Percentiles rank a stretch among this genome's conserved stretches.
Conservation (phyloP, 2,888 invertebrate genomes). For the Cremastinae sp. region DNA sequence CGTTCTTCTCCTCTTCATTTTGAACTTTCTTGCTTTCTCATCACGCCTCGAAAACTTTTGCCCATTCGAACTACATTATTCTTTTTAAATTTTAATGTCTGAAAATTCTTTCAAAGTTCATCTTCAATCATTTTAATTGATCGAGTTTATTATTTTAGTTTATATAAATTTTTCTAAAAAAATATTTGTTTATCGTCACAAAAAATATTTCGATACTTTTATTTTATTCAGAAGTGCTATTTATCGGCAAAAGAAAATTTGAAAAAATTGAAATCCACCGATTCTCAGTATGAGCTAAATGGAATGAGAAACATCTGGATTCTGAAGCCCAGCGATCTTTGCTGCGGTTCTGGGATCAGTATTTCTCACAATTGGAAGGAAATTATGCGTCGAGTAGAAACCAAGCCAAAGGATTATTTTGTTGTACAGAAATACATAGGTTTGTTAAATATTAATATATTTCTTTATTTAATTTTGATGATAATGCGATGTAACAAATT, state of each 20-base stretch:
- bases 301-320: conserved; percentile 94
- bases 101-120: no score
- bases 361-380: conserved; percentile 88
- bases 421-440: conserved; percentile 96
- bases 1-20: conserved; percentile 4
- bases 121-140: no score
- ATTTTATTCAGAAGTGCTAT: conserved; percentile 59
- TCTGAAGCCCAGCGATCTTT: conserved; percentile 91
- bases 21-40: conserved; percentile 8
- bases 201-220: background rate
- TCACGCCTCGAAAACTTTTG: conserved; percentile 18
- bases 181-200: background rate
- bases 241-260: conserved; percentile 59
- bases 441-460: conserved; percentile 76
- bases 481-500: no score
- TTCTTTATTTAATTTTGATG: no score
- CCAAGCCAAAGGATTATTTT: conserved; percentile 84
- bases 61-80: background rate
- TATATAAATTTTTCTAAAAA: background rate
- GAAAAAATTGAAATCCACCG: conserved; percentile 69
- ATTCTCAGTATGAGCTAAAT: conserved; percentile 81
- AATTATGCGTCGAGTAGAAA: conserved; percentile 84
- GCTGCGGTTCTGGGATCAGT: conserved; percentile 91
- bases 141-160: no score
- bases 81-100: no score